phyloP scores from a whole-genome alignment of 2,888 invertebrate species.

The Fragum whitleyi region DNA sequence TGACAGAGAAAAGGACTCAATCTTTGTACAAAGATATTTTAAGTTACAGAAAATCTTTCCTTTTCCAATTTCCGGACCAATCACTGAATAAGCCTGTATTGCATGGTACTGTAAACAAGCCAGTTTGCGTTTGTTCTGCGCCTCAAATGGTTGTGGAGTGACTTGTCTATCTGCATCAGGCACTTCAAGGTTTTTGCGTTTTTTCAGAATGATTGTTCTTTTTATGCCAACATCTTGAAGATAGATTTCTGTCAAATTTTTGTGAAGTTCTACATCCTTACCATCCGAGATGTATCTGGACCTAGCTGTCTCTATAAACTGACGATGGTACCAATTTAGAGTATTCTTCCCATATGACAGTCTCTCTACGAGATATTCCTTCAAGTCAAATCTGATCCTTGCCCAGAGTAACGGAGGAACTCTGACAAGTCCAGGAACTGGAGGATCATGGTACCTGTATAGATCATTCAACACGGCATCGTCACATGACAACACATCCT shows the following conservation, averaged over 20 bases:
- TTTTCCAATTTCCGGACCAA: conserved; percentile 67
- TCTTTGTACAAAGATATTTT: conserved; percentile 71
- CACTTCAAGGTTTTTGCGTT: conserved; percentile 74
- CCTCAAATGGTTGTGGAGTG: conserved; percentile 73
- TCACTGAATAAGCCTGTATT: conserved; percentile 53
- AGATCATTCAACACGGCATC: conserved; percentile 80
- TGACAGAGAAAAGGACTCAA: conserved; percentile 84
- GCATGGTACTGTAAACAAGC: conserved; percentile 76
- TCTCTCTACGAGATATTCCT: conserved; percentile 80
- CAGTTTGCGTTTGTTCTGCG: conserved; percentile 75
- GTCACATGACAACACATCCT: conserved; percentile 83
- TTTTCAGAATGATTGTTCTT: conserved; percentile 72
- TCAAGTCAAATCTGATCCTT: conserved; percentile 77
- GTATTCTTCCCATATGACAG: conserved; percentile 79
- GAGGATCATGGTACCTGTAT: conserved; percentile 83
- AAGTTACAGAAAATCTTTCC: conserved; percentile 74
- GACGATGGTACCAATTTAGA: conserved; percentile 82
- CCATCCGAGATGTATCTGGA: conserved; percentile 70
- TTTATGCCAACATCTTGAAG: conserved; percentile 73
- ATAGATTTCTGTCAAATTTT: conserved; percentile 74
- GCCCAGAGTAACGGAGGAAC: conserved; percentile 82
- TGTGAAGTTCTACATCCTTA: conserved; percentile 70
- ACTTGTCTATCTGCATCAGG: conserved; percentile 80
- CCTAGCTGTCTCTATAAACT: conserved; percentile 80
- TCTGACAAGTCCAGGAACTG: conserved; percentile 79